Evolutionary conservation across 1,140 invertebrate species (phyloP).

Genomic region (Drosophila bocqueti): DNA sequence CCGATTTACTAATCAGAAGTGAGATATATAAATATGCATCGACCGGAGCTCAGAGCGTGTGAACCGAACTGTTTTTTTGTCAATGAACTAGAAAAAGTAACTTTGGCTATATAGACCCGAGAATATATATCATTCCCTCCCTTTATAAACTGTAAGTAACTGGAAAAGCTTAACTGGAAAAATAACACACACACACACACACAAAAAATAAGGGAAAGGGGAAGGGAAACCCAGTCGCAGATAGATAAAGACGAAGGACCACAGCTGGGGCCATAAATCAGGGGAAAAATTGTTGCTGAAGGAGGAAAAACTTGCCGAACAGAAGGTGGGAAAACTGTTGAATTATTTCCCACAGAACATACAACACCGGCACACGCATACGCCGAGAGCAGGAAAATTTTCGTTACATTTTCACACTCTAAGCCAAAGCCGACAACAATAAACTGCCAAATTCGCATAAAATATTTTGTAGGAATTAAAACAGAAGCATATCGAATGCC

Average conservation of each 20-base stretch:
- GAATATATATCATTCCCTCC: conserved; percentile 35
- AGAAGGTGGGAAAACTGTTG: conserved; percentile 67
- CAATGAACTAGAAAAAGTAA: conserved; percentile 42
- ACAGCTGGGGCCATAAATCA: conserved; percentile 50
- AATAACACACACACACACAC: background rate
- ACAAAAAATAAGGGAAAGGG: background rate
- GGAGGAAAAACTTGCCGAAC: conserved; percentile 36
- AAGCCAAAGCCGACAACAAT: conserved; percentile 55
- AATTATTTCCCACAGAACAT: conserved; percentile 58
- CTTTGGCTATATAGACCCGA: conserved; percentile 19
- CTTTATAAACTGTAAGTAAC: conserved; percentile 44
- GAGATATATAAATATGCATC: conserved; percentile 27
- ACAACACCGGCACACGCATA: conserved; percentile 11
- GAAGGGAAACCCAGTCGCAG: background rate
- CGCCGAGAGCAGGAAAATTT: conserved; percentile 12
- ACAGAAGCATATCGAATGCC: conserved; percentile 73
- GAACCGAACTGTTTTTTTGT: conserved; percentile 37
- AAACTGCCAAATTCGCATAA: conserved; percentile 62
- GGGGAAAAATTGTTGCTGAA: conserved; percentile 53
- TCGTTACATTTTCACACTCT: conserved; percentile 61
- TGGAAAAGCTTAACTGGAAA: conserved; percentile 32
- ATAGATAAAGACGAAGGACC: conserved; percentile 36
- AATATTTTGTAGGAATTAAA: conserved; percentile 65
- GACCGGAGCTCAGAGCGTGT: conserved; percentile 18
- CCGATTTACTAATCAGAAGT: conserved; percentile 45